phyloP scores from a whole-genome alignment of 2,113 vertebrate genomes.

The Rhinoderma darwinii region DNA sequence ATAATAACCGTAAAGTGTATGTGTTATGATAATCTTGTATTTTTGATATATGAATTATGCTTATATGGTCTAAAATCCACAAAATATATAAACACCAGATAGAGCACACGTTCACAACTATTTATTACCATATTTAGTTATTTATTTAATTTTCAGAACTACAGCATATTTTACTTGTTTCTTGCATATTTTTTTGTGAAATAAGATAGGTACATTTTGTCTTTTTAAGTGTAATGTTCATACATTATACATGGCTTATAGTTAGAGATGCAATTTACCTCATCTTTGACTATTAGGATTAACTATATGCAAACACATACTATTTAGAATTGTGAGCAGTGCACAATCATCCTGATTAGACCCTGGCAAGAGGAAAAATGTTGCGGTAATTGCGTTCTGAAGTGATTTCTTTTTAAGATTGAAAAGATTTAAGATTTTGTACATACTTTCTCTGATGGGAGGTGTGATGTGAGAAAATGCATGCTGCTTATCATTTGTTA shows the following conservation, averaged over 20 bases:
- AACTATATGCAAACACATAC: conserved; percentile 59
- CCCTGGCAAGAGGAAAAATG: conserved; percentile 47
- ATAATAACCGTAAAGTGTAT: no score
- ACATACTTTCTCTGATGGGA: conserved; percentile 41
- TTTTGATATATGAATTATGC: neutral
- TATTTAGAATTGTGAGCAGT: conserved; percentile 56
- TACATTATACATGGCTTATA: conserved; percentile 54
- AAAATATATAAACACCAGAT: neutral
- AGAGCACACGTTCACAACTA: neutral
- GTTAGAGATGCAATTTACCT: conserved; percentile 54
- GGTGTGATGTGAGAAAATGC: conserved; percentile 36
- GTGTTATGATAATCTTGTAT: neutral
- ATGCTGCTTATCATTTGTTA: conserved; percentile 8
- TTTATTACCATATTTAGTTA: neutral
- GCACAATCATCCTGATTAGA: conserved; percentile 59
- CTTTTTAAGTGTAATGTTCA: conserved; percentile 37
- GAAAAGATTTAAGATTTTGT: conserved; percentile 39
- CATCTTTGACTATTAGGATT: conserved; percentile 56
- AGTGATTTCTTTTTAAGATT: conserved; percentile 54
- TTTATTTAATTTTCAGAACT: neutral
- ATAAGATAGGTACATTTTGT: neutral
- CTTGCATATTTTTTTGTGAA: neutral
- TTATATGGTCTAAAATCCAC: neutral
- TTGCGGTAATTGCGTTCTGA: conserved; percentile 54
- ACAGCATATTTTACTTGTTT: neutral